Evolutionary conservation across 2,888 invertebrate species (phyloP).

Genomic region (Agonopterix alstromeriana): DNA sequence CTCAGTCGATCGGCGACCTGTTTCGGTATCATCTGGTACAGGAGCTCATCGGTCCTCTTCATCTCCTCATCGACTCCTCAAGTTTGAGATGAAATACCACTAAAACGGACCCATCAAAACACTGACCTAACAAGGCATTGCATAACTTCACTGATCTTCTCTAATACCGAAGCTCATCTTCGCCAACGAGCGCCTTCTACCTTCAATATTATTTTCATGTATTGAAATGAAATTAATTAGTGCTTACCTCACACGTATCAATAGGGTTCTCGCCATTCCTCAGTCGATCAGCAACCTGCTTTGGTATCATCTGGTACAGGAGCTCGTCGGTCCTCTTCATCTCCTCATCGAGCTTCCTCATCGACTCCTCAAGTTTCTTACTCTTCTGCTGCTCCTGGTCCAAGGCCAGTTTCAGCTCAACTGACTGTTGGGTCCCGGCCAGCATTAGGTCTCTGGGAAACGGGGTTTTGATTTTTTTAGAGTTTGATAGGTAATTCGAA

Average conservation of each 20-base stretch:
- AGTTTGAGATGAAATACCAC: too few species aligned
- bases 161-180: neutral
- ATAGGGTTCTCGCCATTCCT: constrained; percentile 96
- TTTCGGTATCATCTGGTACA: constrained; percentile 99
- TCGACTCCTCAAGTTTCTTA: constrained; percentile 96
- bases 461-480: neutral
- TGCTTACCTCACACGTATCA: constrained; percentile 93
- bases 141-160: neutral
- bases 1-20: constrained; percentile 96
- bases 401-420: constrained; percentile 94
- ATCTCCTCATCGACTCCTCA: constrained; percentile 34
- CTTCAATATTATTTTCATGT: neutral
- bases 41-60: constrained; percentile 94
- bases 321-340: constrained; percentile 97
- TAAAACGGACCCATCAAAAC: too few species aligned
- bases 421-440: constrained; percentile 97
- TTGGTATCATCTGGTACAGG: constrained; percentile 99
- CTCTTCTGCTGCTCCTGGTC: constrained; percentile 98
- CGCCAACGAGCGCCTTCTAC: neutral
- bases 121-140: too few species aligned
- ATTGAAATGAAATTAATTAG: neutral
- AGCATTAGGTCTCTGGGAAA: constrained; percentile 91
- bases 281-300: constrained; percentile 95
- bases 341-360: constrained; percentile 96
- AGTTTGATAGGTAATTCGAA: too few species aligned